Conservation (phyloP, 2,888 invertebrate species). For the Tachina fera region DNA sequence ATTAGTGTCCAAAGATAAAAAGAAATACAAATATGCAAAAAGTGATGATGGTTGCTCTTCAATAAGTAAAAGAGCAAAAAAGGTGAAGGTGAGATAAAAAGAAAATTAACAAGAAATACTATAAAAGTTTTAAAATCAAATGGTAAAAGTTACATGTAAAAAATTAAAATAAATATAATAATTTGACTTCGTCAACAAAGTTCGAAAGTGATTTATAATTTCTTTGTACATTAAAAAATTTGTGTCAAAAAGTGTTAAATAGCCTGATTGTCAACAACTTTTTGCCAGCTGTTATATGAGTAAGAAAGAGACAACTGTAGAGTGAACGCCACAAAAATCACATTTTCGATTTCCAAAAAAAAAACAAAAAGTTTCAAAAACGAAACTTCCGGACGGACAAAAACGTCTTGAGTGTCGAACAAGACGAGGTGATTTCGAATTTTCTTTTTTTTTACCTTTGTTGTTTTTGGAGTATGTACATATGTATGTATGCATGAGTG, state of each 20-base stretch:
- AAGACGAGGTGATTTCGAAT: slow-evolving; percentile 68
- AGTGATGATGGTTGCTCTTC: slow-evolving; percentile 40
- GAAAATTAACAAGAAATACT: neutral
- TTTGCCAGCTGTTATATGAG: slow-evolving; percentile 29
- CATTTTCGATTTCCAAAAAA: slow-evolving; percentile 62
- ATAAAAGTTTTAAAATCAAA: neutral
- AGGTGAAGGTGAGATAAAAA: slow-evolving; percentile 65
- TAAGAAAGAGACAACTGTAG: slow-evolving; percentile 53
- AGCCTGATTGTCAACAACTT: slow-evolving; percentile 59
- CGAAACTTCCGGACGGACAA: slow-evolving; percentile 67
- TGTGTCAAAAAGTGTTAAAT: slow-evolving; percentile 63
- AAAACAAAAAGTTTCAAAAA: slow-evolving; percentile 48
- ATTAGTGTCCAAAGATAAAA: slow-evolving; percentile 68
- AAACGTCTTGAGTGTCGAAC: slow-evolving; percentile 56
- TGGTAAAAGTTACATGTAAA: neutral
- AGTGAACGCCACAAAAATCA: slow-evolving; percentile 37
- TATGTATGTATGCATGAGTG: slow-evolving; percentile 39
- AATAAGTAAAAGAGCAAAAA: slow-evolving; percentile 47
- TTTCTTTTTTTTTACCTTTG: slow-evolving; percentile 25
- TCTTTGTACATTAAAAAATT: slow-evolving; percentile 52
- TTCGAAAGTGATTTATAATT: slow-evolving; percentile 57
- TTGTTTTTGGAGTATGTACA: slow-evolving; percentile 47
- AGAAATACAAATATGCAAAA: slow-evolving; percentile 29
- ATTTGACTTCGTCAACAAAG: slow-evolving; percentile 63
- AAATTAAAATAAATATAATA: slow-evolving; percentile 21